Evolutionary conservation across 2,113 vertebrate genomes (phyloP).

Genomic region (Pelvicachromis taeniatus): DNA sequence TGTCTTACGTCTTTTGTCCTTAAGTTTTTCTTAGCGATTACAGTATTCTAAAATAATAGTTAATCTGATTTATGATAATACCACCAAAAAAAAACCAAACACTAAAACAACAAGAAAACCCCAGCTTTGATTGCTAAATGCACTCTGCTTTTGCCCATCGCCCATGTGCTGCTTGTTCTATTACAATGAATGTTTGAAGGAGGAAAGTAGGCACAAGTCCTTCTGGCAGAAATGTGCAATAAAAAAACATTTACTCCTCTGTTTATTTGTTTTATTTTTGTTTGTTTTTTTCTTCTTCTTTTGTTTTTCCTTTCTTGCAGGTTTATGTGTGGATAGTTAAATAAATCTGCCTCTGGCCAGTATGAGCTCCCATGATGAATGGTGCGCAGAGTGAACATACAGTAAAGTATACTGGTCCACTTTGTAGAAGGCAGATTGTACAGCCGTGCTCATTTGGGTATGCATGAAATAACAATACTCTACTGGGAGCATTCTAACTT

Average conservation of each 20-base stretch:
- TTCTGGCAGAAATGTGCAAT: slow-evolving; percentile 27
- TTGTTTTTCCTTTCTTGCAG: slow-evolving; percentile 39
- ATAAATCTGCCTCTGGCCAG: slow-evolving; percentile 49
- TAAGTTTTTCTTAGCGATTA: background rate
- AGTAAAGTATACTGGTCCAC: slow-evolving; percentile 35
- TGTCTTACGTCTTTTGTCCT: background rate
- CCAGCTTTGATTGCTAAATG: background rate
- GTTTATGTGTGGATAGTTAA: slow-evolving; percentile 51
- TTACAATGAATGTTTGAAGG: slow-evolving; percentile 5
- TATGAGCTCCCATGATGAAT: slow-evolving; percentile 53
- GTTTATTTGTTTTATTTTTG: slow-evolving; percentile 38
- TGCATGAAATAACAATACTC: slow-evolving; percentile 64
- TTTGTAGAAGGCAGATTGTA: slow-evolving; percentile 48
- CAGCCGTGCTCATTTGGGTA: slow-evolving; percentile 60
- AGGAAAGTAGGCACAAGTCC: slow-evolving; percentile 15
- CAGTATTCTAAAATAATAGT: background rate
- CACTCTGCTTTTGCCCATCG: background rate
- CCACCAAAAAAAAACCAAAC: background rate
- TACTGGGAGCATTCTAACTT: slow-evolving; percentile 59
- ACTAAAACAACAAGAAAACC: background rate
- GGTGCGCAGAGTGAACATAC: slow-evolving; percentile 35
- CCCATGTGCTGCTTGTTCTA: background rate
- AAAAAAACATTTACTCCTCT: slow-evolving; percentile 21
- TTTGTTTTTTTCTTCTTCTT: slow-evolving; percentile 16
- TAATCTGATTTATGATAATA: background rate